These are phyloP conservation scores for Eurytoma adleriae DNA, from an alignment of 2,888 invertebrate genomes.

Conservation along the genomic window DNA sequence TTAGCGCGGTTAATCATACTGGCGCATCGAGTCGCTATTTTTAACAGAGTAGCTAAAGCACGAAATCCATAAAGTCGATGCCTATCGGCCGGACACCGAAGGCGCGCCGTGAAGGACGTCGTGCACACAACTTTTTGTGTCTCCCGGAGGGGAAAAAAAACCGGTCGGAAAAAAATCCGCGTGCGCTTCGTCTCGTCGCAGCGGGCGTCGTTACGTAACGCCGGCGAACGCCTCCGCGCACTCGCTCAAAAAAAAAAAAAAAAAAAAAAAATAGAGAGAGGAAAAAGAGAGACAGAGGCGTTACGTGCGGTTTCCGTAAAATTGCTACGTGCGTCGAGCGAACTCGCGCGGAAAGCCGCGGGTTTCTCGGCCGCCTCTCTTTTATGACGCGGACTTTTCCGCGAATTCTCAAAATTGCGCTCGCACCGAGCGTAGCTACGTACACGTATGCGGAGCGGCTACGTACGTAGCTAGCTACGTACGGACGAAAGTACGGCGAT, in stretches of 20 bases:
- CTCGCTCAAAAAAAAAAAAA: neutral
- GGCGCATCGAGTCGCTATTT: neutral
- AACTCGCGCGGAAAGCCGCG: conserved; percentile 17
- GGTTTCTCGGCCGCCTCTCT: conserved; percentile 33
- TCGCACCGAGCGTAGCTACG: conserved; percentile 8
- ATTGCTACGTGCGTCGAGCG: conserved; percentile 65
- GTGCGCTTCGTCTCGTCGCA: too few species aligned
- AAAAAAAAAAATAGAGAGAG: neutral
- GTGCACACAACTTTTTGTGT: too few species aligned
- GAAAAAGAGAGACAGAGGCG: conserved; percentile 56
- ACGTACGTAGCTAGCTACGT: neutral
- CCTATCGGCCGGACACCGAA: neutral
- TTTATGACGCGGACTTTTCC: conserved; percentile 57
- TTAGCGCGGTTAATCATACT: too few species aligned
- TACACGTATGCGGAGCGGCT: neutral
- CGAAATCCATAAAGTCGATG: conserved; percentile 21
- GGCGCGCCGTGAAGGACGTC: neutral
- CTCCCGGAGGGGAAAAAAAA: neutral
- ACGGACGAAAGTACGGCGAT: conserved; percentile 49
- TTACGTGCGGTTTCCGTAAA: conserved; percentile 71
- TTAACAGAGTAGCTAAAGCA: neutral
- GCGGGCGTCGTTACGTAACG: neutral
- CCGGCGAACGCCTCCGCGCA: neutral
- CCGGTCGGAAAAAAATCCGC: too few species aligned
- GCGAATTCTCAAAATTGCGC: conserved; percentile 58